Base-by-base conservation (phyloP, 2,113 vertebrate genomes). In the Athene noctua region DNA sequence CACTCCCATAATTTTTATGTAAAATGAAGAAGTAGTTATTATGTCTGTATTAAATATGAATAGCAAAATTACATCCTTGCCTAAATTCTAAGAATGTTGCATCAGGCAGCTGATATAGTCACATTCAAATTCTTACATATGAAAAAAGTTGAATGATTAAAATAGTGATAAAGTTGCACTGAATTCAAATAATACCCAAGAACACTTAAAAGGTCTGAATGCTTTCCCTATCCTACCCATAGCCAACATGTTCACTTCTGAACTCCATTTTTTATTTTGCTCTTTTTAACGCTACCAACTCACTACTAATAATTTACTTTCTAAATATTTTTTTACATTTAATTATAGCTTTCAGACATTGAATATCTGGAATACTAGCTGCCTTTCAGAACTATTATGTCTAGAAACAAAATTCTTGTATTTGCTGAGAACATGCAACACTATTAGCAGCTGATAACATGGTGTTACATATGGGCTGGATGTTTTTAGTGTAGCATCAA, bases 401-500 rank as follows among this genome's bases (percentile, higher is more conserved):
- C 57, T 29, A 59, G 19, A 21, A 74, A 65, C n/a, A 65, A 65
- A 20, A 66, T 32, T 71, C 17, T 49, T 34, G 8, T 26, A 51
- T 40, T 38, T 55, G 23, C 40, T 62, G 25, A 72, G 9, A 66
- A 17, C 5, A 40, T n/a, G 10, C 38, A 86, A 71, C 20, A 57
- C 15, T 40, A 73, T 44, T n/a, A 77, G 49, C 32, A 78, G 27
- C 17, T 72, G 34, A 73, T 47, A 61, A 90, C 3, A 23, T 3
- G 6, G n/a, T 79, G 44, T 32, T 34, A 40, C 2, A 13, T 13
- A 68, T 0, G 0, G 13, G 12, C 59, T 55, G 72, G 15, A 1
- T 1, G 42, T 92, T 80, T 65, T 21, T 44, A 52, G 87, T 16
- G 13, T 26, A 80, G 58, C 2, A 8, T 54, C 29, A 82, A 27